phyloP scores from a whole-genome alignment of 92 coral and sea anemone species.

The Isaurus tuberculatus region DNA sequence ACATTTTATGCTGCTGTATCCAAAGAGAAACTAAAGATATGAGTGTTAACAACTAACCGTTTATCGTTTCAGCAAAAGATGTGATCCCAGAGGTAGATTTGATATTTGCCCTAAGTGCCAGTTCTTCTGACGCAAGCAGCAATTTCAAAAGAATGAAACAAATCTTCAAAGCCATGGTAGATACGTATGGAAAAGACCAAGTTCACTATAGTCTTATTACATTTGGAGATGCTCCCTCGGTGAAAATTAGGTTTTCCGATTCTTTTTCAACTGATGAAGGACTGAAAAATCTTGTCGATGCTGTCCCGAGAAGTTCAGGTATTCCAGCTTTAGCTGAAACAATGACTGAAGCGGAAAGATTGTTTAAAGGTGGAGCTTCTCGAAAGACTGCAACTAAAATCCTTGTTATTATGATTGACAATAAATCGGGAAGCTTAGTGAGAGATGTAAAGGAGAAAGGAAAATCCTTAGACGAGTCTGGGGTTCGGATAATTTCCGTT shows the following conservation, averaged over 20 bases:
- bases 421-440: constrained; percentile 65
- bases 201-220: constrained; percentile 51
- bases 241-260: constrained; percentile 46
- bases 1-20: no score
- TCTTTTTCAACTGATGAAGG: constrained; percentile 24
- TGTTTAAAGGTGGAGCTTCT: constrained; percentile 51
- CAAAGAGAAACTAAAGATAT: no score
- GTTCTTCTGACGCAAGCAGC: constrained; percentile 34
- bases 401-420: constrained; percentile 81
- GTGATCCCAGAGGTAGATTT: constrained; percentile 46
- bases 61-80: constrained; percentile 28
- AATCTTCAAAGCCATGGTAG: constrained; percentile 51
- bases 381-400: constrained; percentile 78
- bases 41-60: not conserved
- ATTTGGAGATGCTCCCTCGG: constrained; percentile 44
- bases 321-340: constrained; percentile 48
- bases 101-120: constrained; percentile 58
- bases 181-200: constrained; percentile 31
- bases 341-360: constrained; percentile 54
- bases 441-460: constrained; percentile 63
- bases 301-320: constrained; percentile 45
- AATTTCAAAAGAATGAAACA: constrained; percentile 47
- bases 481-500: constrained; percentile 82
- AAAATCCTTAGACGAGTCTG: constrained; percentile 68
- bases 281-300: constrained; percentile 35